These are phyloP conservation scores for Agonum fuliginosum DNA, from an alignment of 2,888 invertebrate species.

Conservation along the genomic window DNA sequence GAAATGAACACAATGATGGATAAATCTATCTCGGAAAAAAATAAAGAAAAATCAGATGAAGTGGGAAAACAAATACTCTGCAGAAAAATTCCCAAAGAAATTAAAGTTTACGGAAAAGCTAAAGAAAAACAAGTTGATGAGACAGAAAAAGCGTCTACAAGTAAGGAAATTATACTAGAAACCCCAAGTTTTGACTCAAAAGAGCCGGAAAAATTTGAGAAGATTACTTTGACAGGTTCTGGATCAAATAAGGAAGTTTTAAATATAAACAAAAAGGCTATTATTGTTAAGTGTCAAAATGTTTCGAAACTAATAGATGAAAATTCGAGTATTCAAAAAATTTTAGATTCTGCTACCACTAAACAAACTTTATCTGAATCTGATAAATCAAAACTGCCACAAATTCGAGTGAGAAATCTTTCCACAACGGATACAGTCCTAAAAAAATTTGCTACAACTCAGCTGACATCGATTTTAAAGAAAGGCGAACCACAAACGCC, in stretches of 20 bases:
- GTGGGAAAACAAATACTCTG: background rate
- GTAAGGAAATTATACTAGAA: slow-evolving; percentile 13
- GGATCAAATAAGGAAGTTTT: background rate
- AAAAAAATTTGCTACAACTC: slow-evolving; percentile 52
- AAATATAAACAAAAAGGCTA: slow-evolving; percentile 40
- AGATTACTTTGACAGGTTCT: too few relatives aligned
- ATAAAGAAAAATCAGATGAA: background rate
- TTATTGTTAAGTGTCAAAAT: slow-evolving; percentile 44
- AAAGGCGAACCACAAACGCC: slow-evolving; percentile 14
- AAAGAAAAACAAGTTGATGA: background rate
- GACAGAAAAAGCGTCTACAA: slow-evolving; percentile 17
- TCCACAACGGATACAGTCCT: slow-evolving; percentile 50
- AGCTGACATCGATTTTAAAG: slow-evolving; percentile 53
- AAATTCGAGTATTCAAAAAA: slow-evolving; percentile 24
- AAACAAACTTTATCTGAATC: slow-evolving; percentile 14
- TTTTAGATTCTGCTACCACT: slow-evolving; percentile 5
- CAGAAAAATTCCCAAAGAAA: background rate
- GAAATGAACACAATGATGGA: slow-evolving; percentile 37
- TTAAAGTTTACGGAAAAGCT: background rate
- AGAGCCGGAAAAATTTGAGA: background rate
- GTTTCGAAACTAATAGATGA: background rate
- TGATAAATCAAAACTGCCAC: slow-evolving; percentile 28
- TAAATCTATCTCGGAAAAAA: slow-evolving; percentile 1
- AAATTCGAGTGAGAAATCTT: slow-evolving; percentile 45
- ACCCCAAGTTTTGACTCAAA: background rate